Evolutionary conservation across 2,888 invertebrate species (phyloP), one percentile per base, ranked within the genome.

Genomic region (Phalera bucephala): DNA sequence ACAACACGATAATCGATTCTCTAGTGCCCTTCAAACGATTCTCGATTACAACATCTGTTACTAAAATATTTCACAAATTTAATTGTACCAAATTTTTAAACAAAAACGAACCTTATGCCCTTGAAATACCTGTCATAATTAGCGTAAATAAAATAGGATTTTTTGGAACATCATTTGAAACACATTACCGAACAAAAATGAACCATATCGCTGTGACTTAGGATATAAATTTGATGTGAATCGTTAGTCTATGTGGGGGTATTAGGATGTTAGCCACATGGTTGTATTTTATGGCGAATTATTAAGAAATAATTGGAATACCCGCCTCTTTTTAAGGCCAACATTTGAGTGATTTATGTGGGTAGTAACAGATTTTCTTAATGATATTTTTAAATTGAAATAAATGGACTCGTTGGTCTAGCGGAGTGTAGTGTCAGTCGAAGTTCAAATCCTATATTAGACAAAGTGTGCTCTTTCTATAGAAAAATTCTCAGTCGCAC

Each of bases 41-140:
- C 72, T 74, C 74, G 78, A 77, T 77, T 80, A 73, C 70, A 66
- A 80, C 85, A 86, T 85, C 84, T 86, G 86, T 80, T 77, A 64
- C 74, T 59, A 56, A 60, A 56, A 55, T 48, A 45, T 58, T 47
- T 36, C 28, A 52, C 64, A 63, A 46, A 34, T 15, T 44, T 44
- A 42, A 13, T 9, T 32, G 13, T 31, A 17, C 17, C 0, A 8
- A 0, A 31, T 8, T 3, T 10, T 3, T 10, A 20, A 5, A 8
- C 7, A 0, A 59, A 52, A 47, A 27, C 38, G 0, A 33, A 41
- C 59, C 47, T 41, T 70, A 56, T 14, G 0, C 0, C 0, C 4
- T 0, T 1, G 0, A 0, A 0, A 32, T 59, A 62, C 33, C 22
- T 27, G 2, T 10, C 12, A 22, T 0, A 2, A 5, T 0, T 7